phyloP scores from a whole-genome alignment of 1,140 invertebrate genomes.

The Neuroterus valhalla region DNA sequence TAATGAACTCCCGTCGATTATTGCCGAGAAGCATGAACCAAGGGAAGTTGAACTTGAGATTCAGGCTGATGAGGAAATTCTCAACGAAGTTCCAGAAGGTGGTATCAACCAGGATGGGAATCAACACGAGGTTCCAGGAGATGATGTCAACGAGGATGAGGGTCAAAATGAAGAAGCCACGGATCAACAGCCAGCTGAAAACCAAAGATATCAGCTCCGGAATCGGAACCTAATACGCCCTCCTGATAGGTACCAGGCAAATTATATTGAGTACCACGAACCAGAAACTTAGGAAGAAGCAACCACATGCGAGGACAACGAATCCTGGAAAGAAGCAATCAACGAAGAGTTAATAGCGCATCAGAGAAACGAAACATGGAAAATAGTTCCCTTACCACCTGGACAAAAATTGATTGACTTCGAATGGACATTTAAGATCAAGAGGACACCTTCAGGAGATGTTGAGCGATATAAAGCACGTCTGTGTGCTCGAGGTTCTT shows the following conservation, averaged over 20 bases:
- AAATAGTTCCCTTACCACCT: conserved; percentile 15
- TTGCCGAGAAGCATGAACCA: not conserved
- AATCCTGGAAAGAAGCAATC: conserved; percentile 42
- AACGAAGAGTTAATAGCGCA: no score
- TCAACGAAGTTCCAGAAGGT: no score
- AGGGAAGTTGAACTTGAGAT: not conserved
- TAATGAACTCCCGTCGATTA: conserved; percentile 47
- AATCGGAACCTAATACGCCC: conserved; percentile 13
- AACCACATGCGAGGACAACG: conserved; percentile 26
- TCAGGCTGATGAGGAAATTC: not conserved
- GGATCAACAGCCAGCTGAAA: no score
- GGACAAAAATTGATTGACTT: conserved; percentile 55
- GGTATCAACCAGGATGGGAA: no score
- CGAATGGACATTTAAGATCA: conserved; percentile 64
- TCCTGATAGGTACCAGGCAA: conserved; percentile 34
- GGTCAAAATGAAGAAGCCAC: not conserved
- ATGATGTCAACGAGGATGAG: not conserved
- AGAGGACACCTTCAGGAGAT: conserved; percentile 48
- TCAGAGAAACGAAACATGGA: no score
- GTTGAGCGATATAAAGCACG: conserved; percentile 64
- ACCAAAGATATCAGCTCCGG: conserved; percentile 1
- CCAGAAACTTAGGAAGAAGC: conserved; percentile 47
- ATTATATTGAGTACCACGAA: no score
- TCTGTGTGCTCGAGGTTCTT: conserved; percentile 63
- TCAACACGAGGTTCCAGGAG: not conserved